Evolutionary conservation across 2,888 invertebrate species (phyloP).

Genomic region (Rhorus exstirpatorius): DNA sequence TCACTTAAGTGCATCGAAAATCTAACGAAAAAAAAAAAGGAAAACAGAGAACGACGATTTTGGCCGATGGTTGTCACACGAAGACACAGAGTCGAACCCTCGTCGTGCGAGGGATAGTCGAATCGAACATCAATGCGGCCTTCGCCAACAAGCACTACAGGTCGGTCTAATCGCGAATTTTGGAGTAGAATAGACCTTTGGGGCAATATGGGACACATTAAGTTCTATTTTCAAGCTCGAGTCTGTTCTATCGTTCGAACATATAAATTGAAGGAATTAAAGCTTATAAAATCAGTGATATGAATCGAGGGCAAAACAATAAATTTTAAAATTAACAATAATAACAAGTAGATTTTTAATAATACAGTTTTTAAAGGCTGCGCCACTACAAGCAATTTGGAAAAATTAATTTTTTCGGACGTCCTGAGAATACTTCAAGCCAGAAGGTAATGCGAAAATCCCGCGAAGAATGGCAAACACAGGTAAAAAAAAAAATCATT

Average conservation of each 20-base stretch:
- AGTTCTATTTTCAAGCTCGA: not conserved
- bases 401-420: no score
- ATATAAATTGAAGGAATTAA: no score
- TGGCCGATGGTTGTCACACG: conserved; percentile 36
- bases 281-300: no score
- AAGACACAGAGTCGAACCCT: conserved; percentile 55
- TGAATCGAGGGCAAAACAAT: no score
- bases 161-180: not conserved
- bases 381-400: no score
- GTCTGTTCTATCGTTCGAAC: no score
- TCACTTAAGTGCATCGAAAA: conserved; percentile 65
- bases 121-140: conserved; percentile 14
- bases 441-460: not conserved
- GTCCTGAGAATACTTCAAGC: no score
- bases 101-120: conserved; percentile 40
- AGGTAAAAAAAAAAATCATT: not conserved
- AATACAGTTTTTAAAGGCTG: no score
- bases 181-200: conserved; percentile 1
- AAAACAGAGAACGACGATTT: conserved; percentile 48
- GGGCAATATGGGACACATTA: not conserved
- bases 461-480: no score
- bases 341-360: no score
- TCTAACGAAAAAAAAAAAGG: conserved; percentile 52
- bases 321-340: no score
- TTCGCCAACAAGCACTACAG: not conserved